These are phyloP conservation scores for Myxocyprinus asiaticus DNA, from an alignment of 2,113 vertebrate species.

Conservation along the genomic window DNA sequence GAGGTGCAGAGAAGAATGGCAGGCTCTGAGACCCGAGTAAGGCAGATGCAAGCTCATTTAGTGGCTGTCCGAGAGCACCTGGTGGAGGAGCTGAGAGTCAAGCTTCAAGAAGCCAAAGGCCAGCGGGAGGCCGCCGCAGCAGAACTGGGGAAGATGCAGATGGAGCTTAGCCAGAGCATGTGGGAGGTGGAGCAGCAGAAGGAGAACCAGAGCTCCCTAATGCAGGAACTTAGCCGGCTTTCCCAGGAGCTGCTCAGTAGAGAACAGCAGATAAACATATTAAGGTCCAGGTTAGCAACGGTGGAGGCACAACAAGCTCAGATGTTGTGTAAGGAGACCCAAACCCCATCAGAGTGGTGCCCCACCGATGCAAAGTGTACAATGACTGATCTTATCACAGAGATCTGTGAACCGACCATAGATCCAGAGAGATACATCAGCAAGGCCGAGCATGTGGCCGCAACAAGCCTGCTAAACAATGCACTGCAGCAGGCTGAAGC, in stretches of 20 bases:
- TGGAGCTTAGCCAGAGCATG: constrained; percentile 77
- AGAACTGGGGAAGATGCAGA: constrained; percentile 77
- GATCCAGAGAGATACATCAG: constrained; percentile 71
- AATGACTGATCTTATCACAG: constrained; percentile 64
- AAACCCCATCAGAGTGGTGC: constrained; percentile 66
- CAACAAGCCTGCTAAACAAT: constrained; percentile 43
- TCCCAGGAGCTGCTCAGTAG: constrained; percentile 72
- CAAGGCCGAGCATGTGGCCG: constrained; percentile 64
- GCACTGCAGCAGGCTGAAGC: constrained; percentile 48
- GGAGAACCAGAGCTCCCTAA: constrained; percentile 71
- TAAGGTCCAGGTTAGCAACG: constrained; percentile 53
- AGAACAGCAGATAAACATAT: constrained; percentile 69
- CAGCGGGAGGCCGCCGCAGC: constrained; percentile 79
- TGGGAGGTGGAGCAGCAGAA: constrained; percentile 72
- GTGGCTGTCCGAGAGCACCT: constrained; percentile 81
- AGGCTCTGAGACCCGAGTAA: constrained; percentile 83
- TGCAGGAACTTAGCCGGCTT: constrained; percentile 74
- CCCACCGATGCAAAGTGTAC: constrained; percentile 63
- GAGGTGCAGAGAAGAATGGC: constrained; percentile 88
- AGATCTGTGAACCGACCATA: constrained; percentile 57
- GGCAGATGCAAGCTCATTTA: constrained; percentile 86
- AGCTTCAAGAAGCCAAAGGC: constrained; percentile 76
- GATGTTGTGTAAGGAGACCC: constrained; percentile 51
- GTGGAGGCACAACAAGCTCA: constrained; percentile 60
- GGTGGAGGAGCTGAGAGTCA: constrained; percentile 77